phyloP scores from a whole-genome alignment of 2,888 invertebrate species.

The Adineta ricciae region DNA sequence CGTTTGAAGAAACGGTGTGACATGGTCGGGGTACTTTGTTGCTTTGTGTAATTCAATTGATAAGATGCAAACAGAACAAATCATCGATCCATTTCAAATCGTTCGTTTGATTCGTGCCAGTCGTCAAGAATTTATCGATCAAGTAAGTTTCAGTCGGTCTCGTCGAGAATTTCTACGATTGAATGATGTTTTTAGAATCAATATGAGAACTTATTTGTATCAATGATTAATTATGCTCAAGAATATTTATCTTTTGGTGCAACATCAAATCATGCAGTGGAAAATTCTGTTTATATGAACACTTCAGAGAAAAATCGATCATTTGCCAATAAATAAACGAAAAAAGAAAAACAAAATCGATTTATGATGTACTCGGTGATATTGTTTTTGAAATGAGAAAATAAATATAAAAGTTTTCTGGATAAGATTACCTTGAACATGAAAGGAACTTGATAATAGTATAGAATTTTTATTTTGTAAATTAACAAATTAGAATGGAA shows the following conservation, averaged over 20 bases:
- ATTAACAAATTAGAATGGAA: not conserved
- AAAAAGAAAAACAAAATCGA: not conserved
- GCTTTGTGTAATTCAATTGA: conserved; percentile 14
- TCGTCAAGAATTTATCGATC: conserved; percentile 10
- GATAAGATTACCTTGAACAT: no score
- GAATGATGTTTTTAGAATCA: not conserved
- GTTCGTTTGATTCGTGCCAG: not conserved
- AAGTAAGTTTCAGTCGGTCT: no score
- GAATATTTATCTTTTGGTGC: not conserved
- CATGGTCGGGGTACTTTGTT: not conserved
- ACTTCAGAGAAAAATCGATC: not conserved
- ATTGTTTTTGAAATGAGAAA: conserved; percentile 3
- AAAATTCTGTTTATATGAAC: not conserved
- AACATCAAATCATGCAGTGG: not conserved
- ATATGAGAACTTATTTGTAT: not conserved
- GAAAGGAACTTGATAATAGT: no score
- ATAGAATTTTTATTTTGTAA: not conserved
- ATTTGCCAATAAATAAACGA: no score
- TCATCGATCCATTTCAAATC: not conserved
- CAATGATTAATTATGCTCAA: not conserved
- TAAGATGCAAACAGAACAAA: conserved; percentile 18
- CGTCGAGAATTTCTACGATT: not conserved
- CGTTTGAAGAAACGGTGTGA: not conserved
- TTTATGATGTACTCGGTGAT: not conserved
- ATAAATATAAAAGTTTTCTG: no score